Evolutionary conservation across 2,888 invertebrate species (phyloP).

Genomic region (Ptychoptera albimana): DNA sequence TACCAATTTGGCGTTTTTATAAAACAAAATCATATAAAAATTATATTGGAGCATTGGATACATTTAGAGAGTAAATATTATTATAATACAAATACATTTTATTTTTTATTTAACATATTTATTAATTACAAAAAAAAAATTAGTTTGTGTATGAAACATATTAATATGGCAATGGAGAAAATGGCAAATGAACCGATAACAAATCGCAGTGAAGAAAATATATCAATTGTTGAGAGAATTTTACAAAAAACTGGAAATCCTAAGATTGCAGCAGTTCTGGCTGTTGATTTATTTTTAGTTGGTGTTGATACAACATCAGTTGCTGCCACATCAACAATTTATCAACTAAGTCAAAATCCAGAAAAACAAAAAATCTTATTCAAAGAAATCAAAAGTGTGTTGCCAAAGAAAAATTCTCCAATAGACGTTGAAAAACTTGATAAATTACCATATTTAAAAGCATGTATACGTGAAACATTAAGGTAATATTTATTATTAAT

Average conservation of each 20-base stretch:
- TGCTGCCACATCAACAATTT: conserved; percentile 56
- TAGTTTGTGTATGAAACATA: conserved; percentile 42
- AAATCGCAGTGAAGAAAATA: conserved; percentile 28
- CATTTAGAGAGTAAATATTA: conserved; percentile 54
- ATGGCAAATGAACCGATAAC: conserved; percentile 13
- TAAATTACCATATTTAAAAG: conserved; percentile 50
- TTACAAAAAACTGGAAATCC: conserved; percentile 38
- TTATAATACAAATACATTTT: no score
- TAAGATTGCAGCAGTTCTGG: conserved; percentile 50
- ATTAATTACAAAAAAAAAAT: conserved; percentile 3
- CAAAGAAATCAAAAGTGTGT: conserved; percentile 39
- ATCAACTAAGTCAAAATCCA: conserved; percentile 54
- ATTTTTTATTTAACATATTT: neutral
- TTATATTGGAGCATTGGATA: conserved; percentile 53
- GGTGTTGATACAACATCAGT: conserved; percentile 72
- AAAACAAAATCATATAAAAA: conserved; percentile 53
- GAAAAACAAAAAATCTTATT: conserved; percentile 48
- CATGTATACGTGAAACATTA: conserved; percentile 62
- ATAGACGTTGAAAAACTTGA: conserved; percentile 44
- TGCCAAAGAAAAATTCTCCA: conserved; percentile 36
- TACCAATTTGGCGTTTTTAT: conserved; percentile 59
- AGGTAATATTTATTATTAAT: conserved; percentile 32
- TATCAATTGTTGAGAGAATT: conserved; percentile 41
- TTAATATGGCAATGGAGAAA: conserved; percentile 35
- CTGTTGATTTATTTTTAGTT: conserved; percentile 60